Base-by-base conservation (phyloP, 2,888 invertebrate species). In the Lissocephala sabroskyi region DNA sequence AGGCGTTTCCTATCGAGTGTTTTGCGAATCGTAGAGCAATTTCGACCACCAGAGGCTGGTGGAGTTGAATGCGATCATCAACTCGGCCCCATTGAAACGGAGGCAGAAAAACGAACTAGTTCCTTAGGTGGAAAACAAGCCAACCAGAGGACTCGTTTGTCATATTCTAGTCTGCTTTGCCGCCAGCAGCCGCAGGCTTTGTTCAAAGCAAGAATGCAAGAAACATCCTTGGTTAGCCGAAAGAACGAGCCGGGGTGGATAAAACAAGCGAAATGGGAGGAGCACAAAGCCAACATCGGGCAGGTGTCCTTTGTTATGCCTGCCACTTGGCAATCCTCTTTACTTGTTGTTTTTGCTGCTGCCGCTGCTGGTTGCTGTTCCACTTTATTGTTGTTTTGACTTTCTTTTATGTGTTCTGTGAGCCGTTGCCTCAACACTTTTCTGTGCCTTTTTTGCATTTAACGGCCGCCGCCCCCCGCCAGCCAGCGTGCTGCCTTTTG, bases 231-330 rank as follows among this genome's bases (percentile, higher is more conserved):
- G n/a, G n/a, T n/a, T n/a, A n/a, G 63, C 54, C 49, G 59, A 76
- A 11, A 30, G 5, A 33, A 40, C 16, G 10, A 41, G 28, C 26
- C 14, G 14, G 9, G 5, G 13, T n/a, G n/a, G n/a, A 32, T 14
- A 7, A 18, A 41, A 41, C 29, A 30, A 10, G 29, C 17, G 18
- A 45, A 45, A 28, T 28, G 3, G 11, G 18, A 41, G 33, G 17
- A 43, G 33, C 11, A 48, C 45, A 45, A 45, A 57, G 65, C 59
- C 59, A 64, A n/a, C n/a, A 54, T 56, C 76, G 59, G 59, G 71
- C 75, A 76, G 79, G 76, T 78, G 75, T 78, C 59, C 73, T 79
- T 79, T 75, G 75, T 75, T 73, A 61, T 76, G 67, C 73, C 76
- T 71, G 59, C 75, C 73, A 75, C 64, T 78, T 76, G 59, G 76